These are phyloP conservation scores for Athalia circularis DNA, from an alignment of 2,888 invertebrate species.

Conservation along the genomic window DNA sequence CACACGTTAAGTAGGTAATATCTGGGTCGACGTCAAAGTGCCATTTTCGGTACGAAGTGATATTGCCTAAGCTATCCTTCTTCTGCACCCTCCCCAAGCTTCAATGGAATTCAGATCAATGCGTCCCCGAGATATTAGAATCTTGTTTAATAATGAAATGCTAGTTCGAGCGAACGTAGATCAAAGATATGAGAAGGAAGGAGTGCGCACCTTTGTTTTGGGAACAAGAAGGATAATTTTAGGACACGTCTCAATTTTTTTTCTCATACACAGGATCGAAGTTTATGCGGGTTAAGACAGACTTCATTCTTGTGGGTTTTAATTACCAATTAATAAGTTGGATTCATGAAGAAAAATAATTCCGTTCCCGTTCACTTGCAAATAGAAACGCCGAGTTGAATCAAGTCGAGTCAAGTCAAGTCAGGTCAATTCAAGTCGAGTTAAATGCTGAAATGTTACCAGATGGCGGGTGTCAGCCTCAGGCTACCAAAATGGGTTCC, in stretches of 20 bases:
- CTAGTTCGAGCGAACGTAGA: conserved; percentile 38
- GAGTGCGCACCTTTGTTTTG: conserved; percentile 15
- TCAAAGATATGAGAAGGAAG: conserved; percentile 23
- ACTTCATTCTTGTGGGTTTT: background rate
- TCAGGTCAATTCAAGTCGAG: conserved; percentile 8
- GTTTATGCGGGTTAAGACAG: background rate
- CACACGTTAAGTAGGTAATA: conserved; percentile 43
- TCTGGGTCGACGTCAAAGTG: conserved; percentile 42
- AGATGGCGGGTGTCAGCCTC: conserved; percentile 59
- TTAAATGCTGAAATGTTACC: conserved; percentile 62
- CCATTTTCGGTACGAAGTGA: conserved; percentile 41
- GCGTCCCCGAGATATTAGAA: conserved; percentile 41
- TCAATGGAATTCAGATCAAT: conserved; percentile 40
- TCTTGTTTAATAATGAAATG: conserved; percentile 37
- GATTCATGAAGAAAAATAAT: conserved; percentile 26
- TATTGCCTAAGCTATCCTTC: conserved; percentile 36
- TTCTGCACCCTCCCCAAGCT: background rate
- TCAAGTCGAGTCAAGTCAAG: conserved; percentile 7
- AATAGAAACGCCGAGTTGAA: background rate
- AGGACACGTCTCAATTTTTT: background rate
- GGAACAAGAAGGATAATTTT: background rate
- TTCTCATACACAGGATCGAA: background rate
- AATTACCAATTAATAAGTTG: conserved; percentile 31
- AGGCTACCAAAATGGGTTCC: conserved; percentile 52
- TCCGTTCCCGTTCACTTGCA: background rate